A percentile compares a stretch with the other conserved stretches of the same genome.
phyloP scores from a whole-genome alignment of 1,140 invertebrate species.

The Thalassaphorura encarpata region DNA sequence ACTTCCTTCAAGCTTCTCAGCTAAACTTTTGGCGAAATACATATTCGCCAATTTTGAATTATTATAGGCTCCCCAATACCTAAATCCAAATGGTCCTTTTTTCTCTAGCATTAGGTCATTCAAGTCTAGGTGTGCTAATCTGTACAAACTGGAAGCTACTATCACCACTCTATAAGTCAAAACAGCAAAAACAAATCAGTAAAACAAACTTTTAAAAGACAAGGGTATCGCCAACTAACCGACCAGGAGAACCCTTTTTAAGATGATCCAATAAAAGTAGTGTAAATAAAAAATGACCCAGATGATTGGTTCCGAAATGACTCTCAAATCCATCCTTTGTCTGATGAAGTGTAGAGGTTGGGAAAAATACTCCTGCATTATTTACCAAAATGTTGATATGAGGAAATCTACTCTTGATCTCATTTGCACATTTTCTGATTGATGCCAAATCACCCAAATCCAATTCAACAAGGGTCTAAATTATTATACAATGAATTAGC shows the following conservation, averaged over 20 bases:
- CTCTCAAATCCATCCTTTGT: slow-evolving; percentile 76
- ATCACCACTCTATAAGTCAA: slow-evolving; percentile 31
- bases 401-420: slow-evolving; percentile 47
- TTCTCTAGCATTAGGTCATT: slow-evolving; percentile 38
- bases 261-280: slow-evolving; percentile 2
- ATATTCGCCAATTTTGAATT: slow-evolving; percentile 38
- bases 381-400: slow-evolving; percentile 63
- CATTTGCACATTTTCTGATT: slow-evolving; percentile 55
- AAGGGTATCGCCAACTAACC: not conserved
- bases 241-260: not conserved
- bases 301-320: slow-evolving; percentile 52
- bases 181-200: too few species aligned
- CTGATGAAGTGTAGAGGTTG: slow-evolving; percentile 41
- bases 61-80: slow-evolving; percentile 38
- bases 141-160: slow-evolving; percentile 35
- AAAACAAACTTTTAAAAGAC: too few species aligned
- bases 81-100: slow-evolving; percentile 15
- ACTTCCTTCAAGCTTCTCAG: slow-evolving; percentile 32
- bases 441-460: slow-evolving; percentile 63
- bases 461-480: slow-evolving; percentile 45
- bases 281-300: slow-evolving; percentile 20
- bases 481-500: not conserved
- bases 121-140: slow-evolving; percentile 40
- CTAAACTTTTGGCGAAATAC: slow-evolving; percentile 24
- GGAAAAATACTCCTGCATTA: slow-evolving; percentile 40